These are phyloP conservation scores for Vicugna pacos DNA, from an alignment of 2,113 vertebrate species.

Conservation along the genomic window DNA sequence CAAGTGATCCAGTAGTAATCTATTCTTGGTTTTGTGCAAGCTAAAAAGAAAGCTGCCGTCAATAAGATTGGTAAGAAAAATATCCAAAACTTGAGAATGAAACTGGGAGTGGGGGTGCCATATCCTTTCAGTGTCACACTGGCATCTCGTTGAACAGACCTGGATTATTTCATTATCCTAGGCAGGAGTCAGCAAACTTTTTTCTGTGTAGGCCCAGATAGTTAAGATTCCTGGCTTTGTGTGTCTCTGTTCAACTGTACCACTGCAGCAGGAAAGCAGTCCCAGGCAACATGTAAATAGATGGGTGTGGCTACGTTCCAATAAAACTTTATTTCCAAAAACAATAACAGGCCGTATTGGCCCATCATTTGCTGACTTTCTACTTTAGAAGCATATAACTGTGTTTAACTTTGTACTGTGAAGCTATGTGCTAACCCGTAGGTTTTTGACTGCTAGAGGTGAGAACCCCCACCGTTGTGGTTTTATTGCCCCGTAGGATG, in stretches of 20 bases:
- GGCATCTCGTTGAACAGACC: background rate
- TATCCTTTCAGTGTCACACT: background rate
- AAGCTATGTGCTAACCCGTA: background rate
- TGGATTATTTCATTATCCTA: background rate
- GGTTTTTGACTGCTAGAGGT: background rate
- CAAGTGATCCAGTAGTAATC: background rate
- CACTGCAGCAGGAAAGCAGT: background rate
- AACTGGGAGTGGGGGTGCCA: background rate
- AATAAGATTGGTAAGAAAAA: background rate
- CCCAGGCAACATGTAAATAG: background rate
- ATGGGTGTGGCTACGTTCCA: background rate
- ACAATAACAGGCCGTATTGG: background rate
- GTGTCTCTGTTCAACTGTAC: background rate
- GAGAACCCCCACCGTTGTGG: background rate
- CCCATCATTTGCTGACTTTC: background rate
- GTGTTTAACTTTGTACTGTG: background rate
- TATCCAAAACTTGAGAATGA: background rate
- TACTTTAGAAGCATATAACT: background rate
- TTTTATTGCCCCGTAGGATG: background rate
- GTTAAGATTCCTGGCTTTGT: background rate
- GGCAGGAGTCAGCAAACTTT: background rate
- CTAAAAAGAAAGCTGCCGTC: background rate
- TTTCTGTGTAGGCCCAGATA: background rate
- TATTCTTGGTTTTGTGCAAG: background rate
- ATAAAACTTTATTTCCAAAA: background rate